Evolutionary conservation across 2,888 invertebrate species (phyloP).

Genomic region (Tipula helvola): DNA sequence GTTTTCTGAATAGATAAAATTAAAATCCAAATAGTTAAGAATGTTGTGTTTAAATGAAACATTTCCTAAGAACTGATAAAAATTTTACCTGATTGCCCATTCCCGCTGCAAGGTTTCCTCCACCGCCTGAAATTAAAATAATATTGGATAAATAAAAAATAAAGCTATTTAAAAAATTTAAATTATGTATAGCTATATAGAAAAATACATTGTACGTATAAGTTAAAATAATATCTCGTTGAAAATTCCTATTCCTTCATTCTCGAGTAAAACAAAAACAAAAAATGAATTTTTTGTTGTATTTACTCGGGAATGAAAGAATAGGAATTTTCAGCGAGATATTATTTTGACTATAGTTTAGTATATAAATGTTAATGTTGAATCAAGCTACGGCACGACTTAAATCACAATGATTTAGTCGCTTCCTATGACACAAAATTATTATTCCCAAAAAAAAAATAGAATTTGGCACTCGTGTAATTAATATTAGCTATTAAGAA

Average conservation of each 20-base stretch:
- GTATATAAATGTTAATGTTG: neutral
- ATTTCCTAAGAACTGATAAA: neutral
- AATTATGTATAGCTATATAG: too few relatives aligned
- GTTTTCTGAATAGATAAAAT: neutral
- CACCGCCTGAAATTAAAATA: neutral
- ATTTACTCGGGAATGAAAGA: too few relatives aligned
- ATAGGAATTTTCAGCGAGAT: too few relatives aligned
- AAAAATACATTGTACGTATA: too few relatives aligned
- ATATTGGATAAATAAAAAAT: neutral
- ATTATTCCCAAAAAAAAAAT: neutral
- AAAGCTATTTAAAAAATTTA: neutral
- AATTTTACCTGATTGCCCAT: conserved; percentile 5
- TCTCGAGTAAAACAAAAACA: too few relatives aligned
- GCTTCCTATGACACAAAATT: conserved; percentile 5
- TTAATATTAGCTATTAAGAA: neutral
- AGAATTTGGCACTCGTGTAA: neutral
- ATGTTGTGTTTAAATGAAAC: neutral
- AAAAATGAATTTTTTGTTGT: too few relatives aligned
- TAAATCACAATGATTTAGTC: neutral
- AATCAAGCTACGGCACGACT: neutral
- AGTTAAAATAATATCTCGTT: too few relatives aligned
- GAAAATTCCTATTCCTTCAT: too few relatives aligned
- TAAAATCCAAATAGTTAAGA: neutral
- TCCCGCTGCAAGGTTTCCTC: neutral
- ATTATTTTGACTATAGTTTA: neutral